Conservation (phyloP, 2,888 invertebrate species). For the Stictocephala bisonia region DNA sequence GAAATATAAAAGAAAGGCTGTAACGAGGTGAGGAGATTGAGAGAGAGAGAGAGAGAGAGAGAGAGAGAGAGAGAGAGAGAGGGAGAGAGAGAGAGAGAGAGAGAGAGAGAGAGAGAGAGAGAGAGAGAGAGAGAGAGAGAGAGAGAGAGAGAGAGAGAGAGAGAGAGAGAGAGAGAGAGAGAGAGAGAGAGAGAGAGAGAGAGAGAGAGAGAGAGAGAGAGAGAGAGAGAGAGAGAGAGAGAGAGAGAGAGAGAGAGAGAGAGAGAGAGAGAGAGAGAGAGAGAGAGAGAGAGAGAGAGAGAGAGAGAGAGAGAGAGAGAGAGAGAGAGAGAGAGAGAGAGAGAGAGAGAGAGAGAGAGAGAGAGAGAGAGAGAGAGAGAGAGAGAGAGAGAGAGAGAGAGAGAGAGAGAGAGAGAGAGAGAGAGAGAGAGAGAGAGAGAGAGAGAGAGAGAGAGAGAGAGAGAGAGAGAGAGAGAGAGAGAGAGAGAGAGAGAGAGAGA, state of each 20-base stretch:
- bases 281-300: background rate
- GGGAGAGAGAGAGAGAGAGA: constrained; percentile 24
- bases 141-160: constrained; percentile 29
- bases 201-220: constrained; percentile 1
- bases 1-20: background rate
- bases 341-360: constrained; percentile 29
- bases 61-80: constrained; percentile 19
- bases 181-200: constrained; percentile 17
- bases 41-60: constrained; percentile 29
- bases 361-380: constrained; percentile 29
- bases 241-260: constrained; percentile 22
- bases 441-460: constrained; percentile 22
- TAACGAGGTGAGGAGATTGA: background rate
- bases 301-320: background rate
- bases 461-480: constrained; percentile 29
- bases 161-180: constrained; percentile 16
- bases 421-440: constrained; percentile 27
- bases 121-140: constrained; percentile 29
- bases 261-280: constrained; percentile 29
- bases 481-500: constrained; percentile 29
- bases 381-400: constrained; percentile 24
- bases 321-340: constrained; percentile 11
- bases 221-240: constrained; percentile 24
- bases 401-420: constrained; percentile 16
- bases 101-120: constrained; percentile 22